Evolutionary conservation across 2,797 vertebrate genomes (phyloP).

Genomic region (Luscinia megarhynchos): DNA sequence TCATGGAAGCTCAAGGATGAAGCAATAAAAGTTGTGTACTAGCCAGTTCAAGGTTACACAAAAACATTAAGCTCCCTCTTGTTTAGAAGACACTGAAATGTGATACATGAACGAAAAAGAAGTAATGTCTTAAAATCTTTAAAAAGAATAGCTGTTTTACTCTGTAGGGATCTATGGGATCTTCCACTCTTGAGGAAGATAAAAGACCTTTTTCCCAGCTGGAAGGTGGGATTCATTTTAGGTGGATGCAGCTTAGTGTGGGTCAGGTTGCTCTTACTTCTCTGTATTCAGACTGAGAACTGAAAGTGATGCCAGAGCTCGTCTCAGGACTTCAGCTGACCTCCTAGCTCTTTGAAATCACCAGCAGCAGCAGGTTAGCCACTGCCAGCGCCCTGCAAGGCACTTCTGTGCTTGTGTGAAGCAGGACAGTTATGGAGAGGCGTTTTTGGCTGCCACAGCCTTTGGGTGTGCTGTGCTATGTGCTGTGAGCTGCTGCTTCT

Average conservation of each 20-base stretch:
- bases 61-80: conserved; percentile 13
- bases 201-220: conserved; percentile 24
- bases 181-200: conserved; percentile 22
- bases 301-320: not conserved
- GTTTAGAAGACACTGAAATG: conserved; percentile 63
- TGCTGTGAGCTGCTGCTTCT: not conserved
- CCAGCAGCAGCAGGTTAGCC: not conserved
- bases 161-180: conserved; percentile 29
- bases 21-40: conserved; percentile 52
- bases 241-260: not conserved
- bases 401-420: not conserved
- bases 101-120: conserved; percentile 53
- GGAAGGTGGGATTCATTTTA: conserved; percentile 44
- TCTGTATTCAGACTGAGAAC: not conserved
- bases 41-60: conserved; percentile 65
- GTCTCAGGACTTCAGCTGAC: not conserved
- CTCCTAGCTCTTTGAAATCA: not conserved
- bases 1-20: conserved; percentile 68
- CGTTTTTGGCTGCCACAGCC: not conserved
- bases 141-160: conserved; percentile 44
- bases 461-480: fast-evolving
- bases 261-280: not conserved
- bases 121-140: conserved; percentile 41
- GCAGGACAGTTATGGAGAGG: not conserved
- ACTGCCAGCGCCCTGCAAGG: fast-evolving